These are phyloP conservation scores for Subanguina moxae DNA, from an alignment of 1,140 invertebrate species.

Conservation along the genomic window DNA sequence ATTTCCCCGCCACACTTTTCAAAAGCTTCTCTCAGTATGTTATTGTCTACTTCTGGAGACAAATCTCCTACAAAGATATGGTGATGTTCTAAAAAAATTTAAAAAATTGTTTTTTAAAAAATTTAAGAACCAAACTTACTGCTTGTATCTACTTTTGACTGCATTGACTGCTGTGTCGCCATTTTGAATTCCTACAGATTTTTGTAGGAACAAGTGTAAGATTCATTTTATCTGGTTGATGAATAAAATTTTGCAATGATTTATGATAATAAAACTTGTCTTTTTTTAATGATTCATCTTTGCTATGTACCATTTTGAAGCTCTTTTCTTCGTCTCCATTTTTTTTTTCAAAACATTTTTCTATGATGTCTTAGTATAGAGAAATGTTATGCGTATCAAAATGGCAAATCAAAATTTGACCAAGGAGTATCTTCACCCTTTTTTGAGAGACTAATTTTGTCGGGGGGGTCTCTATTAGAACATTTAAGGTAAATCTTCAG, in stretches of 20 bases:
- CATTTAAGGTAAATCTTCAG: too few species aligned
- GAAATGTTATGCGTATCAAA: too few species aligned
- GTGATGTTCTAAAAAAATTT: constrained; percentile 70
- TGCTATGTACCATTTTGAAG: too few species aligned
- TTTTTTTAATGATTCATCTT: too few species aligned
- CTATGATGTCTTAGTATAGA: too few species aligned
- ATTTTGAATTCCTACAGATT: constrained; percentile 33
- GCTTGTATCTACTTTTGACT: constrained; percentile 38
- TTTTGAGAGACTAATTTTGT: too few species aligned
- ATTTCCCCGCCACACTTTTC: constrained; percentile 90
- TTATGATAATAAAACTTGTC: too few species aligned
- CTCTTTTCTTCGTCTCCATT: neutral
- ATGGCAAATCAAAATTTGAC: too few species aligned
- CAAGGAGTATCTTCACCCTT: too few species aligned
- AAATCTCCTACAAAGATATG: constrained; percentile 98
- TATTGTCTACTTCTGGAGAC: constrained; percentile 93
- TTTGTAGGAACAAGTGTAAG: neutral
- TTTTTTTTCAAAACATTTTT: neutral
- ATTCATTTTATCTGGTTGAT: neutral
- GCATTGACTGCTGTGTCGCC: constrained; percentile 16
- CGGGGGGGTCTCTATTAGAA: too few species aligned
- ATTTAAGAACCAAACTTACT: constrained; percentile 28
- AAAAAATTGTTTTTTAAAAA: constrained; percentile 15
- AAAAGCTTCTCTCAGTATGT: constrained; percentile 89
- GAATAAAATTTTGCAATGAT: too few species aligned